A percentile compares a stretch with the other conserved stretches of the same genome.
These are phyloP conservation scores for Ischnus inquisitorius DNA, from an alignment of 2,888 invertebrate species.

Conservation along the genomic window DNA sequence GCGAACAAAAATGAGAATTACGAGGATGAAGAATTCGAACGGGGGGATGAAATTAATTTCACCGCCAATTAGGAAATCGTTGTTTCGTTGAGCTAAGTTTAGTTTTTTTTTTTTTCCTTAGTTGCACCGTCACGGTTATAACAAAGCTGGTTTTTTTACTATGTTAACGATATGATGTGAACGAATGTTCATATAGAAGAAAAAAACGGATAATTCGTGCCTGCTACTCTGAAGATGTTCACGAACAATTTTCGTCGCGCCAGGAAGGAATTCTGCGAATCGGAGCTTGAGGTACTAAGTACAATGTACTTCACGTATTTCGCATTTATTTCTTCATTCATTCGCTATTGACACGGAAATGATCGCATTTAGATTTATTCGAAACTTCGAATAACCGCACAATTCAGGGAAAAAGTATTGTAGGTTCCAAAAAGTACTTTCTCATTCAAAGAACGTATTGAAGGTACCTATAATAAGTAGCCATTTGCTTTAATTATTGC, in stretches of 20 bases:
- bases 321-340: too few species aligned
- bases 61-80: conserved; percentile 54
- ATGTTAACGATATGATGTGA: neutral
- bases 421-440: too few species aligned
- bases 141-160: neutral
- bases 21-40: conserved; percentile 34
- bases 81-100: conserved; percentile 41
- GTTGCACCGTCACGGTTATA: neutral
- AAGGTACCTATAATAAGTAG: too few species aligned
- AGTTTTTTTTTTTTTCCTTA: conserved; percentile 26
- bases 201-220: neutral
- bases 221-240: neutral
- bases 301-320: too few species aligned
- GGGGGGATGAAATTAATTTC: conserved; percentile 31
- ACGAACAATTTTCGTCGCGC: neutral
- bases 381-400: too few species aligned
- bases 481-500: too few species aligned
- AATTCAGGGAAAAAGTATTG: too few species aligned
- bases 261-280: too few species aligned
- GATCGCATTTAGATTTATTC: too few species aligned
- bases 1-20: conserved; percentile 51
- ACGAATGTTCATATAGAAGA: neutral
- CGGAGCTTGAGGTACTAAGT: too few species aligned
- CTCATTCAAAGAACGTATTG: too few species aligned
- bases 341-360: too few species aligned